Conservation (phyloP, 1,140 invertebrate genomes). For the Macrocentrus cingulum region DNA sequence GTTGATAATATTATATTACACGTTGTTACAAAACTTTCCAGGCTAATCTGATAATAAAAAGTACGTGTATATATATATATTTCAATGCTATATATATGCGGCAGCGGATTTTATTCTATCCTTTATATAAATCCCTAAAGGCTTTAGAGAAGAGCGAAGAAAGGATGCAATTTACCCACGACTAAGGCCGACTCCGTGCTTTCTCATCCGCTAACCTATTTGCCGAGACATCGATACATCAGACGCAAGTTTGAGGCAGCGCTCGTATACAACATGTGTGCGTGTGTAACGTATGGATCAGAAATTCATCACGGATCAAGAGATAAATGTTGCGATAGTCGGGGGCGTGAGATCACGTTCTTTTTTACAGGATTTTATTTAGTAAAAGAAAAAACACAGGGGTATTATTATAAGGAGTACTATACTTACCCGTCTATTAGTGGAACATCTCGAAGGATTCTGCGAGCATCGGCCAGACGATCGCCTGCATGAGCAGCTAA, state of each 20-base stretch:
- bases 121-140: constrained; percentile 7
- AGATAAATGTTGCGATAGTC: too few species aligned
- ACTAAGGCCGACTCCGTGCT: constrained; percentile 29
- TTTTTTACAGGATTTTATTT: too few species aligned
- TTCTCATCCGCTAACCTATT: constrained; percentile 35
- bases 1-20: too few species aligned
- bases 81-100: too few species aligned
- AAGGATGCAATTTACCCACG: constrained; percentile 34
- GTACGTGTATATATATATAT: too few species aligned
- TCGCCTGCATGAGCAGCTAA: constrained; percentile 54
- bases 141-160: constrained; percentile 7
- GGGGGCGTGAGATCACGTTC: too few species aligned
- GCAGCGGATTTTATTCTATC: constrained; percentile 8
- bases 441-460: constrained; percentile 54
- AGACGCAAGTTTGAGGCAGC: background rate
- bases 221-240: constrained; percentile 21
- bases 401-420: background rate
- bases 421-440: constrained; percentile 56
- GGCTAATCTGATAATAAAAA: too few species aligned
- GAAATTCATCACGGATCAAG: too few species aligned
- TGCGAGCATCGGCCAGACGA: constrained; percentile 53
- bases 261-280: too few species aligned
- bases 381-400: too few species aligned
- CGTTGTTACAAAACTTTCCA: too few species aligned
- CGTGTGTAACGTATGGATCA: too few species aligned